Percentiles rank a stretch among this genome's conserved stretches.
Conservation (phyloP, 30 jellyfish, hydroid and myxozoan species). For the Sanderia malayensis region DNA sequence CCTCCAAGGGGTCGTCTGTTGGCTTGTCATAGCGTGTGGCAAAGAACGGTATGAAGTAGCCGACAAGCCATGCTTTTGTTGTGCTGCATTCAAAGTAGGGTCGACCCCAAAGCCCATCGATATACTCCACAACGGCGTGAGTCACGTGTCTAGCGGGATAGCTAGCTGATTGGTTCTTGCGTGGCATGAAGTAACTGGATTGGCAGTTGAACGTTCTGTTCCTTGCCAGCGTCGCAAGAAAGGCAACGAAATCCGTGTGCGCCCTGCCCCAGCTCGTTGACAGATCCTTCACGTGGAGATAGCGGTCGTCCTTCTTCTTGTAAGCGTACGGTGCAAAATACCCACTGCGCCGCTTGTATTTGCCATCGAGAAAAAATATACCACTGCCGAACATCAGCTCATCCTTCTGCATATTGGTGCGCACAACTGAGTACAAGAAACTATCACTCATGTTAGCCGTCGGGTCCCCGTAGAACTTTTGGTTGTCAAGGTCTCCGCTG, state of each 20-base stretch:
- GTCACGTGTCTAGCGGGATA: constrained; percentile 28
- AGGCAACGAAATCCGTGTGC: constrained; percentile 48
- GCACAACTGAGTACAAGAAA: constrained; percentile 30
- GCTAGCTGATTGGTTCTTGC: constrained; percentile 35
- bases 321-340: constrained; percentile 77
- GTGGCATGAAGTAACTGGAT: constrained; percentile 54
- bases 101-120: constrained; percentile 70
- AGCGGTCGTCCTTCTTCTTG: constrained; percentile 34
- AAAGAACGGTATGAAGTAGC: constrained; percentile 58
- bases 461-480: constrained; percentile 23
- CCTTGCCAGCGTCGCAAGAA: constrained; percentile 33
- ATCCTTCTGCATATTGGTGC: constrained; percentile 43
- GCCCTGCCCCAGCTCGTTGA: constrained; percentile 65
- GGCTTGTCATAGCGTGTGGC: constrained; percentile 44
- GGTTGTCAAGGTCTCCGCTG: constrained; percentile 26
- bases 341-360: constrained; percentile 28
- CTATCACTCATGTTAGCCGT: constrained; percentile 42
- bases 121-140: constrained; percentile 54
- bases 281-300: constrained; percentile 36
- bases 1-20: constrained; percentile 34
- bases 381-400: constrained; percentile 47
- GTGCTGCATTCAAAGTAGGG: constrained; percentile 72
- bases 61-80: constrained; percentile 58
- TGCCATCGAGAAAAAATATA: constrained; percentile 35
- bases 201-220: constrained; percentile 46